Conservation (phyloP, 1,140 invertebrate genomes). For the Zaprionus vittiger region DNA sequence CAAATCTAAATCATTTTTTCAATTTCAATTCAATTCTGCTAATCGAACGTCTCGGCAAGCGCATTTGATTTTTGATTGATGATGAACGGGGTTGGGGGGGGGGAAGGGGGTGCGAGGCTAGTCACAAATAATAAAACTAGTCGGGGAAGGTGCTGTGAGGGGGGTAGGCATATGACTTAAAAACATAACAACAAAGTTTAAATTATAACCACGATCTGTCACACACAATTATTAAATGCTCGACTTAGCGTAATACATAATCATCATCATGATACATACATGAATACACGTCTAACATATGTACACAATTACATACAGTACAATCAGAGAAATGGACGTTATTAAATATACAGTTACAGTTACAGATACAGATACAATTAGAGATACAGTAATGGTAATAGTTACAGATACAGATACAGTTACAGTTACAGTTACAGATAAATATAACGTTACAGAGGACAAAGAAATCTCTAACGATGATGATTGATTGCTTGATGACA, state of each 20-base stretch:
- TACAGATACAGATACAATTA: conserved; percentile 1
- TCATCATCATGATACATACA: conserved; percentile 9
- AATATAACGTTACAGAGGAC: conserved; percentile 1
- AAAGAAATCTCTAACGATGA: conserved; percentile 4
- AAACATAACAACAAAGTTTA: conserved; percentile 73
- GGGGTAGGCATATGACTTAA: conserved; percentile 45
- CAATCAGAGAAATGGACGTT: conserved; percentile 53
- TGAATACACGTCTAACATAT: conserved; percentile 48
- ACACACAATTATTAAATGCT: conserved; percentile 28
- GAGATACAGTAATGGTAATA: neutral
- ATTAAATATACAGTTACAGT: conserved; percentile 37
- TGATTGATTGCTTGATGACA: neutral
- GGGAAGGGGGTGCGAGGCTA: neutral
- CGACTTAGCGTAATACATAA: conserved; percentile 17
- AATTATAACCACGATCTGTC: conserved; percentile 10
- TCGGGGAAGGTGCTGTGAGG: neutral
- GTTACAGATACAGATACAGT: conserved; percentile 4
- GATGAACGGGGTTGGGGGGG: neutral
- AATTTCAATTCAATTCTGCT: conserved; percentile 14
- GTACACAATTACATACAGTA: conserved; percentile 46
- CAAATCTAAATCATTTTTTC: conserved; percentile 6
- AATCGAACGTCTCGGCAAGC: conserved; percentile 1
- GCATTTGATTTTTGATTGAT: conserved; percentile 5
- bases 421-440: neutral
- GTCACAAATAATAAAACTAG: neutral